These are phyloP conservation scores for Amphipoea oculea DNA, from an alignment of 2,888 invertebrate genomes.

Conservation along the genomic window DNA sequence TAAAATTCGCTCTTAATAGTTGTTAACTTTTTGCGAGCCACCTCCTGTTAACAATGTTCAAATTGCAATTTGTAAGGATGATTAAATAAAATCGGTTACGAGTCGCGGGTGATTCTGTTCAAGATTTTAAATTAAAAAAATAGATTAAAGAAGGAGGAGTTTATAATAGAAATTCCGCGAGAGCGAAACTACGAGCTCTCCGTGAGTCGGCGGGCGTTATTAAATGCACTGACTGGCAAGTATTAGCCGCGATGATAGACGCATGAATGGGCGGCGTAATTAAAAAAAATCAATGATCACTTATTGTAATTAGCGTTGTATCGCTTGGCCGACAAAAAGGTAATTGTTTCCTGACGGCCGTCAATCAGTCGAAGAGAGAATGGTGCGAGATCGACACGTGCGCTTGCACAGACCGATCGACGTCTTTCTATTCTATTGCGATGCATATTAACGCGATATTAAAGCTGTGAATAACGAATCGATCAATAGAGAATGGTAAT, in stretches of 20 bases:
- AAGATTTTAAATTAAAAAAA: constrained; percentile 73
- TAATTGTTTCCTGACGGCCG: constrained; percentile 87
- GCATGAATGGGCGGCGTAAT: constrained; percentile 87
- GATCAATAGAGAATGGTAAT: constrained; percentile 63
- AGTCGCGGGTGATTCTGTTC: constrained; percentile 53
- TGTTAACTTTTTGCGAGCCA: constrained; percentile 74
- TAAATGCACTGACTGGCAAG: constrained; percentile 90
- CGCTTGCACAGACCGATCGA: constrained; percentile 56
- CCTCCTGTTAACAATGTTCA: constrained; percentile 64
- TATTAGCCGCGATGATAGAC: constrained; percentile 86
- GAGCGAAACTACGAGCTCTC: constrained; percentile 82
- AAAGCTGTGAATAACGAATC: constrained; percentile 52
- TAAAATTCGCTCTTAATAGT: constrained; percentile 79
- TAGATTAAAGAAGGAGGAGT: constrained; percentile 72
- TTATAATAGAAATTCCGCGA: constrained; percentile 86
- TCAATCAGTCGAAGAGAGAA: constrained; percentile 76
- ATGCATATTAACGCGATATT: constrained; percentile 50
- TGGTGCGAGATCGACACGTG: constrained; percentile 75
- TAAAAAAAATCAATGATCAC: constrained; percentile 88
- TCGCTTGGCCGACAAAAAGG: constrained; percentile 85
- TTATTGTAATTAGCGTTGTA: constrained; percentile 89
- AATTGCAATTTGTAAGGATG: constrained; percentile 66
- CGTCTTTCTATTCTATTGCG: constrained; percentile 47
- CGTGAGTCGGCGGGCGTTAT: constrained; percentile 79
- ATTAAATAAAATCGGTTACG: constrained; percentile 62